These are phyloP conservation scores for Trachelus iudaicus DNA, from an alignment of 2,888 invertebrate species.

Conservation along the genomic window DNA sequence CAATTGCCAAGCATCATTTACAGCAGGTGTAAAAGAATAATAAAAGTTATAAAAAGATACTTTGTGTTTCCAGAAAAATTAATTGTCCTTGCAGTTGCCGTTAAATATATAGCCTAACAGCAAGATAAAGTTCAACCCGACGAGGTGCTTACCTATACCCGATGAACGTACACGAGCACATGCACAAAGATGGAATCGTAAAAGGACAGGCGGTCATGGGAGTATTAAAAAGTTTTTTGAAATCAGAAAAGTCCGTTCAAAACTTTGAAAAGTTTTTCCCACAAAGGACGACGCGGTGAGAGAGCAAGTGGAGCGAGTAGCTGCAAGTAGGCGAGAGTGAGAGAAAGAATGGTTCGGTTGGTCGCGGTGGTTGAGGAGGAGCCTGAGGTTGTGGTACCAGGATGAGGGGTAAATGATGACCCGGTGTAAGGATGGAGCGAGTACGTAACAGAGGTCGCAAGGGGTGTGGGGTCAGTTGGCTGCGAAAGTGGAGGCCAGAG, in stretches of 20 bases:
- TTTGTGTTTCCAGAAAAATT: neutral
- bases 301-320: neutral
- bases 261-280: slow-evolving; percentile 12
- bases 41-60: neutral
- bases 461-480: neutral
- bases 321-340: neutral
- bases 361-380: neutral
- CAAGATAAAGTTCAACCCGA: neutral
- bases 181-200: neutral
- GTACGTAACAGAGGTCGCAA: neutral
- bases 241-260: slow-evolving; percentile 8
- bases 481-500: neutral
- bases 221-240: slow-evolving; percentile 22
- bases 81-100: neutral
- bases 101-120: neutral
- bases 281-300: neutral
- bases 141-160: neutral
- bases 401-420: neutral
- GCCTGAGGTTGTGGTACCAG: neutral
- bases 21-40: neutral
- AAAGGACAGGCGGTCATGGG: slow-evolving; percentile 2
- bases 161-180: neutral
- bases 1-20: neutral
- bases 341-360: neutral
- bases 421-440: neutral